Evolutionary conservation across 2,888 invertebrate species (phyloP).

Genomic region (Andricus quercusramuli): DNA sequence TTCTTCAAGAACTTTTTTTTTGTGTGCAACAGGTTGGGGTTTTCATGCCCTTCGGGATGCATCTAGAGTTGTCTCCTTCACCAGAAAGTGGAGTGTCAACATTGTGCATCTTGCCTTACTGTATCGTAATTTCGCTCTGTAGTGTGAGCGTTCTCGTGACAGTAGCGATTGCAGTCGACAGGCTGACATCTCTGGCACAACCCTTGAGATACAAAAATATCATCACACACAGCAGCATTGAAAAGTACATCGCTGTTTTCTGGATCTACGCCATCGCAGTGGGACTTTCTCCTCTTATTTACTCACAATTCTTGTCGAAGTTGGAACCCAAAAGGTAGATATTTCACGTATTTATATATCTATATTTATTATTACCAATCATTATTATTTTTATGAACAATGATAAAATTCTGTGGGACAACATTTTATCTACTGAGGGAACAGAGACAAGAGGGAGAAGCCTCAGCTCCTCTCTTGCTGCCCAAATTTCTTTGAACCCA

Average conservation of each 20-base stretch:
- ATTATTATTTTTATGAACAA: neutral
- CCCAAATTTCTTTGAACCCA: too few species aligned
- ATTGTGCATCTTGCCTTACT: constrained; percentile 82
- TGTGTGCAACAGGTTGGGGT: constrained; percentile 77
- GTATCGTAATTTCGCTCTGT: constrained; percentile 81
- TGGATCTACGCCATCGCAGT: constrained; percentile 82
- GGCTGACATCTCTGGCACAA: constrained; percentile 82
- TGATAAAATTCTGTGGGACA: too few species aligned
- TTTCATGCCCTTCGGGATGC: constrained; percentile 82
- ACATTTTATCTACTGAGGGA: too few species aligned
- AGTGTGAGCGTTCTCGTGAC: constrained; percentile 82
- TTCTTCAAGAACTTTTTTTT: neutral
- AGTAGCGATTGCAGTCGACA: constrained; percentile 83
- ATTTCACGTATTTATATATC: neutral
- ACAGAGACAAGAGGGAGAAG: too few species aligned
- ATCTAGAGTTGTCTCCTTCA: constrained; percentile 80
- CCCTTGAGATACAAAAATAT: constrained; percentile 84
- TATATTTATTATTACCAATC: neutral
- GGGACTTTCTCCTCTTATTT: constrained; percentile 81
- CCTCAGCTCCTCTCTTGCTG: too few species aligned
- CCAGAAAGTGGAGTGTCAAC: constrained; percentile 77
- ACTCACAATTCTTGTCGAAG: constrained; percentile 76
- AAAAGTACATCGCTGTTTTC: constrained; percentile 81
- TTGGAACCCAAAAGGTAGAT: constrained; percentile 67
- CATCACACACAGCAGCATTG: constrained; percentile 82